Evolutionary conservation across 1,140 invertebrate genomes (phyloP).

Genomic region (Trachymyrmex cornetzi): DNA sequence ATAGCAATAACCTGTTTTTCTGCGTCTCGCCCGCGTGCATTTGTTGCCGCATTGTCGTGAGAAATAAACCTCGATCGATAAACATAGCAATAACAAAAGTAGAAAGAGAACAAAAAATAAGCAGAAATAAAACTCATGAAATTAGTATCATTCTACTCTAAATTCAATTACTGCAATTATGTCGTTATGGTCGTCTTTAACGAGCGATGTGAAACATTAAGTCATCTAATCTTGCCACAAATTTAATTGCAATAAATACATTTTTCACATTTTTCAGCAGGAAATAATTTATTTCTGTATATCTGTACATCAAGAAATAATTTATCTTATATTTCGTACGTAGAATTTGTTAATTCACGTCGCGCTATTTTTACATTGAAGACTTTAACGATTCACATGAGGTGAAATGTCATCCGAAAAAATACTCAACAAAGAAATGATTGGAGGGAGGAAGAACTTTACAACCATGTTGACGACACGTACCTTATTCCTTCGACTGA

Average conservation of each 20-base stretch:
- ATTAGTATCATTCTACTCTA: not conserved
- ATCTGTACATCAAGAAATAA: not conserved
- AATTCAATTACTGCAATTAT: constrained; percentile 28
- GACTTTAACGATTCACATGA: constrained; percentile 26
- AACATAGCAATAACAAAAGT: not conserved
- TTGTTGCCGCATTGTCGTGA: not conserved
- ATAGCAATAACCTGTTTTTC: constrained; percentile 71
- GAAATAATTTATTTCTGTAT: not conserved
- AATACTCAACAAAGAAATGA: not conserved
- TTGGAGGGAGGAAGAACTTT: constrained; percentile 1
- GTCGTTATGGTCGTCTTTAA: not conserved
- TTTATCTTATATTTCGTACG: not conserved
- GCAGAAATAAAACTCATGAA: not conserved
- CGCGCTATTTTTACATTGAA: not conserved
- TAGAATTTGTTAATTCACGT: not conserved
- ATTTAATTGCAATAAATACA: not conserved
- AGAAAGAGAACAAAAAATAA: not conserved
- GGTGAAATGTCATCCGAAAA: constrained; percentile 3
- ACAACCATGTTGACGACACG: not conserved
- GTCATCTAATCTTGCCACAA: not conserved
- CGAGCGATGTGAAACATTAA: not conserved
- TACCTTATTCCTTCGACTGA: constrained; percentile 23
- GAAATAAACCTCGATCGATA: constrained; percentile 64
- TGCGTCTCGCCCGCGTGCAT: constrained; percentile 45
- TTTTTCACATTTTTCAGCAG: not conserved